Evolutionary conservation across 2,888 invertebrate species (phyloP).

Genomic region (Ochlodes sylvanus): DNA sequence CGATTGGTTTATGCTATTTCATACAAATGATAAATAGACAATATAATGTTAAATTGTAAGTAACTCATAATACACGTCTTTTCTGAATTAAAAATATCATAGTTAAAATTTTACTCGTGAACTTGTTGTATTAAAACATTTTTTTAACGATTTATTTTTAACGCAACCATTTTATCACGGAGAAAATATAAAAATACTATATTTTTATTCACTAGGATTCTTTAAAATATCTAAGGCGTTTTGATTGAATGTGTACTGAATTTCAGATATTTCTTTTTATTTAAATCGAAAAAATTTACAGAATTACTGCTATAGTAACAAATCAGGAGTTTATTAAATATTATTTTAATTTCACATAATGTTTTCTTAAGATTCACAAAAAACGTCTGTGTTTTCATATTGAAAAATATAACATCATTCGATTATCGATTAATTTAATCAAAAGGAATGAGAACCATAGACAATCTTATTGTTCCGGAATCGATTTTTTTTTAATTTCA

Average conservation of each 20-base stretch:
- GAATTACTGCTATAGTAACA: background rate
- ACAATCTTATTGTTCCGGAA: constrained; percentile 43
- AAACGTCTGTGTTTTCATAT: background rate
- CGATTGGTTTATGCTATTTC: constrained; percentile 43
- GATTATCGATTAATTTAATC: constrained; percentile 21
- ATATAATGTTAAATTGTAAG: background rate
- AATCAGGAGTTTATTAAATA: background rate
- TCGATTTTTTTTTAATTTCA: constrained; percentile 50
- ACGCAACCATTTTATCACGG: constrained; percentile 13
- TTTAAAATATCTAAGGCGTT: constrained; percentile 35
- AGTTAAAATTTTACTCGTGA: constrained; percentile 4
- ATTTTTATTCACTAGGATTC: constrained; percentile 32
- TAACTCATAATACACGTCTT: constrained; percentile 2
- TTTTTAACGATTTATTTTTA: constrained; percentile 1
- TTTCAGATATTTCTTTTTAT: constrained; percentile 9
- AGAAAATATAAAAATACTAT: constrained; percentile 37
- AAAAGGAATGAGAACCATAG: constrained; percentile 45
- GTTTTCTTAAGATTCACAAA: background rate
- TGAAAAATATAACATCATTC: constrained; percentile 8
- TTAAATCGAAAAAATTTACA: background rate
- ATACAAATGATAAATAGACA: constrained; percentile 14
- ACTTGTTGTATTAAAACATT: background rate
- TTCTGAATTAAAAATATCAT: constrained; percentile 28
- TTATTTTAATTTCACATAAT: background rate
- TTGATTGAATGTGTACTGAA: constrained; percentile 12